These are phyloP conservation scores for Ganaspis sp. DNA, from an alignment of 1,140 invertebrate species.

Conservation along the genomic window DNA sequence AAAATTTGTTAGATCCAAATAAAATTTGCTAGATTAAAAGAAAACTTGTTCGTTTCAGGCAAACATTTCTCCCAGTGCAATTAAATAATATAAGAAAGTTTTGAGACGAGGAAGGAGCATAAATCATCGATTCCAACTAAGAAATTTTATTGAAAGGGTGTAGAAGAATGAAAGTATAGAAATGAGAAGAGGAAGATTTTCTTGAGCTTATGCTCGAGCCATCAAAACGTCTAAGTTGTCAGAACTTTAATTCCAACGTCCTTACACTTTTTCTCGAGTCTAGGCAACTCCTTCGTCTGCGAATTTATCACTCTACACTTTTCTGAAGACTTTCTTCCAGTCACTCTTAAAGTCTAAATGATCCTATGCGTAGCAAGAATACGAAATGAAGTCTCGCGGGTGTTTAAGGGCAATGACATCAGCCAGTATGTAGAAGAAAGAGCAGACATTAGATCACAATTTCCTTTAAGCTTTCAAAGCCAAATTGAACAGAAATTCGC, in stretches of 20 bases:
- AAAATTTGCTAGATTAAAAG: too few relatives aligned
- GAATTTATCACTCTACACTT: conserved; percentile 13
- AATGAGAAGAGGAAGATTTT: not conserved
- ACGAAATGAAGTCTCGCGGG: not conserved
- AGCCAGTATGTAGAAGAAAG: not conserved
- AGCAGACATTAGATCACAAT: not conserved
- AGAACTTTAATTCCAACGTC: conserved; percentile 14
- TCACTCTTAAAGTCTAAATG: conserved; percentile 8
- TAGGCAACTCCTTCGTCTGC: conserved; percentile 1
- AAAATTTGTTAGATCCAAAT: too few relatives aligned
- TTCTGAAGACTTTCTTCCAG: conserved; percentile 13
- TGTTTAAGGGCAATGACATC: not conserved
- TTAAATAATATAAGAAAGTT: too few relatives aligned
- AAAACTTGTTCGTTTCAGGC: too few relatives aligned
- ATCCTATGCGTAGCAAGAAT: conserved; percentile 5
- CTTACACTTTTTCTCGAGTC: not conserved
- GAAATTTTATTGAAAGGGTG: not conserved
- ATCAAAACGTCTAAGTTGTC: conserved; percentile 13
- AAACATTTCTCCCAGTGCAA: too few relatives aligned
- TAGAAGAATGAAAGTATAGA: not conserved
- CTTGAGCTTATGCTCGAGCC: not conserved
- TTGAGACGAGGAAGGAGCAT: too few relatives aligned
- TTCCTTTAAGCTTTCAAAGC: not conserved
- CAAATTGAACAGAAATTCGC: too few relatives aligned
- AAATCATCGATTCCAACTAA: too few relatives aligned